A percentile compares a stretch with the other conserved stretches of the same genome.
These are phyloP conservation scores for Melanaphis sacchari DNA, from an alignment of 1,140 invertebrate species.

Conservation along the genomic window DNA sequence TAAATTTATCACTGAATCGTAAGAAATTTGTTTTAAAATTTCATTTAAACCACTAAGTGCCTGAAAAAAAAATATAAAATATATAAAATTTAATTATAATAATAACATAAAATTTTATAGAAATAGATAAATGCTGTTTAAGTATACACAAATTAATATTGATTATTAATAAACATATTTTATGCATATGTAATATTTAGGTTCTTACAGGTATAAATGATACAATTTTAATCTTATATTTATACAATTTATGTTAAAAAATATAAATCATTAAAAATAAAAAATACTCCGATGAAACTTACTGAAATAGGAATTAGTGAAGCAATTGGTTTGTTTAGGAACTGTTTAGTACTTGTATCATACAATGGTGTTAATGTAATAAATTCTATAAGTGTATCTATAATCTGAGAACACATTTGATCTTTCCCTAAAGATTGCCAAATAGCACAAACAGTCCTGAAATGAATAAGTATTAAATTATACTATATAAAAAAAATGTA, in stretches of 20 bases:
- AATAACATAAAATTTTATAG: no score
- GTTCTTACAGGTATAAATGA: background rate
- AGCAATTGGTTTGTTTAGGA: slow-evolving; percentile 47
- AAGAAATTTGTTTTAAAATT: slow-evolving; percentile 35
- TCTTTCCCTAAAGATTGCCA: slow-evolving; percentile 43
- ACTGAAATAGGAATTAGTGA: slow-evolving; percentile 48
- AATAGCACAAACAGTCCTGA: slow-evolving; percentile 44
- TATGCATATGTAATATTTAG: background rate
- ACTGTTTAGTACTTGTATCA: slow-evolving; percentile 43
- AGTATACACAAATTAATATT: background rate
- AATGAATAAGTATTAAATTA: background rate
- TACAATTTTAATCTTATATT: no score
- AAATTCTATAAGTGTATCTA: slow-evolving; percentile 46
- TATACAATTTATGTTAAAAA: no score
- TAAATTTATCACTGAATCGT: background rate
- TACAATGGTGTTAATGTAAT: slow-evolving; percentile 53
- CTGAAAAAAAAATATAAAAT: background rate
- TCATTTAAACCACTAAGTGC: slow-evolving; percentile 50
- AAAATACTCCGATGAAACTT: no score
- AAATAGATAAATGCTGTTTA: background rate
- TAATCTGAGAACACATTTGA: slow-evolving; percentile 5
- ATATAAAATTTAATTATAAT: background rate
- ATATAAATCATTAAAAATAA: background rate
- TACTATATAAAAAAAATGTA: background rate
- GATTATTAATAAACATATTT: no score